These are phyloP conservation scores for Eudasyphora cyanicolor DNA, from an alignment of 2,888 invertebrate species.

Conservation along the genomic window DNA sequence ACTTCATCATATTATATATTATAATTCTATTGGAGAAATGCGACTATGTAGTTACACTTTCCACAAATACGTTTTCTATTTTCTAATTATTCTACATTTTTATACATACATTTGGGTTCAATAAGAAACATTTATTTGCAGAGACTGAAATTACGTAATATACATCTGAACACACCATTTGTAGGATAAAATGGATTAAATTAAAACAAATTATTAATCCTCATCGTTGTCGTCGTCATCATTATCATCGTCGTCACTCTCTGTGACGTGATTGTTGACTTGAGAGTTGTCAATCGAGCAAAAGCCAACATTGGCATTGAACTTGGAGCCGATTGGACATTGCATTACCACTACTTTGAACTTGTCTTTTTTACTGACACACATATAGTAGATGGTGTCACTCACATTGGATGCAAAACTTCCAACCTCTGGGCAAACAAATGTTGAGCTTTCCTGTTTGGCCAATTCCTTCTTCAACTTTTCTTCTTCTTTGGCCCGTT, in stretches of 20 bases:
- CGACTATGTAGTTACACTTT: too few species aligned
- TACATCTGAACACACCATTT: constrained; percentile 36
- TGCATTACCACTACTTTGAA: constrained; percentile 58
- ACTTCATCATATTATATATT: too few species aligned
- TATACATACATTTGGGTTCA: too few species aligned
- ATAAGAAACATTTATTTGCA: too few species aligned
- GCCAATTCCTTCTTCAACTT: constrained; percentile 72
- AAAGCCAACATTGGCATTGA: constrained; percentile 39
- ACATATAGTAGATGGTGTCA: constrained; percentile 46
- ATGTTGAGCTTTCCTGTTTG: constrained; percentile 65
- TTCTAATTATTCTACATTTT: too few species aligned
- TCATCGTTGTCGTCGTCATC: too few species aligned
- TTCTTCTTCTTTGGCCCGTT: constrained; percentile 69
- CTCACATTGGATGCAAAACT: constrained; percentile 60
- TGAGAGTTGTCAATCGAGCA: constrained; percentile 15
- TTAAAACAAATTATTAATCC: constrained; percentile 5
- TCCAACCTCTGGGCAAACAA: constrained; percentile 61
- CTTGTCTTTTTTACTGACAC: constrained; percentile 57
- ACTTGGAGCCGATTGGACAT: constrained; percentile 43
- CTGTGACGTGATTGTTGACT: background rate
- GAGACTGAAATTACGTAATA: background rate
- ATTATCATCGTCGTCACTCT: constrained; percentile 38
- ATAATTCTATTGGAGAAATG: too few species aligned
- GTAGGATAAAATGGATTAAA: background rate
- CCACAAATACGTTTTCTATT: too few species aligned